Evolutionary conservation across 2,113 vertebrate species (phyloP).

Genomic region (Penelope pileata): DNA sequence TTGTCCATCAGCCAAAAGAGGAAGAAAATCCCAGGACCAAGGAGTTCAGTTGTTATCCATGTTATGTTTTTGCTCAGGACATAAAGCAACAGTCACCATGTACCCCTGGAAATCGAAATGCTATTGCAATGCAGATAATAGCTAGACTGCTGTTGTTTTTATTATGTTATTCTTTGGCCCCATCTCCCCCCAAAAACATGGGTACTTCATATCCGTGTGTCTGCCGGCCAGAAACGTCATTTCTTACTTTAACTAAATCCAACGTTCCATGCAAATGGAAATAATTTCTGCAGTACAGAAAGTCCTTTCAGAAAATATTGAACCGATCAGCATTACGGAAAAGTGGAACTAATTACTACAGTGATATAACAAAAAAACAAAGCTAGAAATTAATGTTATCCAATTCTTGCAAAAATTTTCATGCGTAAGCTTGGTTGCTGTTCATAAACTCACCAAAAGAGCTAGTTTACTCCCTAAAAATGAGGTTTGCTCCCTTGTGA

Average conservation of each 20-base stretch:
- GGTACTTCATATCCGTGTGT: not conserved
- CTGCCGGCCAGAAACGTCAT: not conserved
- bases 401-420: not conserved
- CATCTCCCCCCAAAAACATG: not conserved
- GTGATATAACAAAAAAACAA: not conserved
- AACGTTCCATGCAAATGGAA: slow-evolving; percentile 13
- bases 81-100: not conserved
- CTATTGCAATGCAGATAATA: not conserved
- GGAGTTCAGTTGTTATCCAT: not conserved
- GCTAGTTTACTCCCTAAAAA: not conserved
- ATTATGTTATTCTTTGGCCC: not conserved
- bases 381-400: not conserved
- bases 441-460: not conserved
- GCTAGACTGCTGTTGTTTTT: not conserved
- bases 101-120: not conserved
- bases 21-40: slow-evolving; percentile 1
- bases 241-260: slow-evolving; percentile 7
- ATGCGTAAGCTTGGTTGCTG: not conserved
- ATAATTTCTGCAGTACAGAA: slow-evolving; percentile 29
- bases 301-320: slow-evolving; percentile 23
- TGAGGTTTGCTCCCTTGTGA: not conserved
- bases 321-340: not conserved
- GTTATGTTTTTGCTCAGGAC: not conserved
- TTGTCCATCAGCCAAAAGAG: slow-evolving; percentile 20
- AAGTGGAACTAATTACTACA: slow-evolving; percentile 31